Evolutionary conservation across 2,888 invertebrate species (phyloP), one percentile per base, ranked within the genome.

Genomic region (Trichopria drosophilae): DNA sequence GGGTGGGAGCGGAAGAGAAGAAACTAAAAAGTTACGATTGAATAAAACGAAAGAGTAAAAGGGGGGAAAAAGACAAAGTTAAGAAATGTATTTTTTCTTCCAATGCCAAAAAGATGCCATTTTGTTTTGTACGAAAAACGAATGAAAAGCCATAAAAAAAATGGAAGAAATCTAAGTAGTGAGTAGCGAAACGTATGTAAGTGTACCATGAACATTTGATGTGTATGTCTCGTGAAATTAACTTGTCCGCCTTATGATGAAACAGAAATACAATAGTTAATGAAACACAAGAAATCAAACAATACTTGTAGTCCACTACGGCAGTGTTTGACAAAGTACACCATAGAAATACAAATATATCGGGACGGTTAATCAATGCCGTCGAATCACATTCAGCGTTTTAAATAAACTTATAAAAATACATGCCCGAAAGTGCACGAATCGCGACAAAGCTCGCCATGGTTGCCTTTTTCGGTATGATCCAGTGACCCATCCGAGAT

Each of bases 31-130:
- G 45, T 59, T 64, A 65, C 54, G 57, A 60, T 61, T 56, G 51
- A 63, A 61, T 55, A 58, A 55, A 49, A 51, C 41, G 29, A 51
- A 57, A 48, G 41, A 53, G 46, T 52, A 51, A 57, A 55, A 57
- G 51, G 37, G 57, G 55, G 53, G 47, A 51, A 51, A 62, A 58
- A 53, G 48, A 57, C 53, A 65, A 67, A 46, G 68, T 68, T 68
- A 62, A 66, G 66, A 66, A 67, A 66, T 69, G 69, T 68, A 72
- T 72, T 73, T 73, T 74, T 73, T 73, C 74, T 75, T 74, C 72
- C 69, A 71, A 74, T 73, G 74, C 74, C 74, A 75, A 75, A 75
- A 74, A 68, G 67, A 73, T 69, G 68, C 66, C 72, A 72, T 72
- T 74, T 74, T 73, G 72, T 73, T 72, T 71, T 70, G 54, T 72